A percentile compares a stretch with the other conserved stretches of the same genome.
Conservation (phyloP, 2,888 invertebrate genomes). For the Bedellia somnulentella region DNA sequence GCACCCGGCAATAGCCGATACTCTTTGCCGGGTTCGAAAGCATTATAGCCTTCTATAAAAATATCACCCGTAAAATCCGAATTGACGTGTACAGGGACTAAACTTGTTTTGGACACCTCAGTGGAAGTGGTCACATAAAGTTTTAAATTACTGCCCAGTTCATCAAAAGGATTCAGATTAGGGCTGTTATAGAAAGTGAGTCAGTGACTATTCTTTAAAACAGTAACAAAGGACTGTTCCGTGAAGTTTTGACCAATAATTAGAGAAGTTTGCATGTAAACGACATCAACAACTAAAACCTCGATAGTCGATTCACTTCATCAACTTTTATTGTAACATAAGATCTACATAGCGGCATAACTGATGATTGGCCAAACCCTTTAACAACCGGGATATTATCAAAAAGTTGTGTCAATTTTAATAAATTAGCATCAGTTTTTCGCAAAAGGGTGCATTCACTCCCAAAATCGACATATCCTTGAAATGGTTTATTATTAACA, state of each 20-base stretch:
- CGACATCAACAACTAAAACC: slow-evolving; percentile 3
- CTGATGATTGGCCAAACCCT: slow-evolving; percentile 10
- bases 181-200: slow-evolving; percentile 11
- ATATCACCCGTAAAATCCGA: slow-evolving; percentile 9
- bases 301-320: slow-evolving; percentile 1
- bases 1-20: slow-evolving; percentile 9
- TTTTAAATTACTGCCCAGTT: slow-evolving; percentile 1
- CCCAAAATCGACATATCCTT: slow-evolving; percentile 10
- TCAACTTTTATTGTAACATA: slow-evolving; percentile 5
- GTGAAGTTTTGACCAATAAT: slow-evolving; percentile 5
- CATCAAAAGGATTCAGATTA: slow-evolving; percentile 3
- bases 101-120: background rate
- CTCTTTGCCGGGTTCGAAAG: slow-evolving; percentile 8
- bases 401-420: slow-evolving; percentile 5
- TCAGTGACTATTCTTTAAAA: slow-evolving; percentile 2
- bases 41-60: slow-evolving; percentile 8
- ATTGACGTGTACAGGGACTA: background rate
- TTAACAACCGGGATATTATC: slow-evolving; percentile 8
- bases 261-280: no score
- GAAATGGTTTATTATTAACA: slow-evolving; percentile 6
- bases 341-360: slow-evolving; percentile 8
- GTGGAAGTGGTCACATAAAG: slow-evolving; percentile 3
- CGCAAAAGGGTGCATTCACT: slow-evolving; percentile 10
- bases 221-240: slow-evolving; percentile 2
- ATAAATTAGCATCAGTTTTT: slow-evolving; percentile 5